Base-by-base conservation (phyloP, 2,797 vertebrate genomes). In the Chanos chanos region DNA sequence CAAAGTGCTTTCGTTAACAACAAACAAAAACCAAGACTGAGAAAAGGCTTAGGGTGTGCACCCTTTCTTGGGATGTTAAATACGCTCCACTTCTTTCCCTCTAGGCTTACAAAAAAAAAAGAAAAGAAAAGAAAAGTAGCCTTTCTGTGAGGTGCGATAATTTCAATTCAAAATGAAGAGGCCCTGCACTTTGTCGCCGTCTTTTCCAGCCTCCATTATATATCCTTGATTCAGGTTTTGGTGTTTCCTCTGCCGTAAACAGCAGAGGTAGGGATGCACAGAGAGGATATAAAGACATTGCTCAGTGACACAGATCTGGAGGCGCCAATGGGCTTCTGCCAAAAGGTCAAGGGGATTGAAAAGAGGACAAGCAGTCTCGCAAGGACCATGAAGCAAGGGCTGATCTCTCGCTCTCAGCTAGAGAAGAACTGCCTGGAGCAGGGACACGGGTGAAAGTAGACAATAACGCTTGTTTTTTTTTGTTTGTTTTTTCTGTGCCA, bases 121-220 rank as follows among this genome's bases (percentile, higher is more conserved):
- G n/a, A n/a, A n/a, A n/a, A n/a, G n/a, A n/a, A n/a, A n/a, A 25
- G 15, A 53, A 31, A 53, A 58, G 39, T 10, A 27, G 18, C 54
- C 47, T 19, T 21, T 30, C 25, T 34, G 39, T 1, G 36, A 52
- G 41, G 48, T 12, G 15, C 31, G 9, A 53, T 56, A 36, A 30
- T 36, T n/a, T 27, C 15, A n/a, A 16, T 27, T 24, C 51, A 30
- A 51, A 51, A 60, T 37, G 5, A 41, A 15, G 2, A 33, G 9
- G 56, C 4, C 50, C 50, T n/a, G 15, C n/a, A 3, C n/a, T 21
- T 44, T 8, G 4, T 52, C 18, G 30, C 30, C 9, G 30, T 16
- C 33, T 58, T 55, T 65, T 65, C 52, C 30, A 61, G 39, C 63
- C 44, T 55, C 54, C 61, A 72, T 75, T 70, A 57, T 61, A 54